Percentiles rank a stretch among this genome's conserved stretches.
Evolutionary conservation across 2,797 vertebrate species (phyloP).

Genomic region (Protosalanx chinensis): DNA sequence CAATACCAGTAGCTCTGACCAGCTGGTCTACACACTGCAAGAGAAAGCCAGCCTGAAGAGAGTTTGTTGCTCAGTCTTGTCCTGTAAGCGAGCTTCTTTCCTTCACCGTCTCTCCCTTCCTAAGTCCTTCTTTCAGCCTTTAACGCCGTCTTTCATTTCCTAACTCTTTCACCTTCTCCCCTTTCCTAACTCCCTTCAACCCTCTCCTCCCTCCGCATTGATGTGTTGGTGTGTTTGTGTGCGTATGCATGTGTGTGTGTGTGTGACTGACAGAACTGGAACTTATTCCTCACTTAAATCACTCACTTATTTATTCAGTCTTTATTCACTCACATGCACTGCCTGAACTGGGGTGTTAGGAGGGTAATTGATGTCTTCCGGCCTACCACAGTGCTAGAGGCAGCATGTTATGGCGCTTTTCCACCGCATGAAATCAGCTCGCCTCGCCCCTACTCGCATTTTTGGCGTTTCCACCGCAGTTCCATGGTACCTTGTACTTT

Average conservation of each 20-base stretch:
- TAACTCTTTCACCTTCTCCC: neutral
- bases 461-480: too few relatives aligned
- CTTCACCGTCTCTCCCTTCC: neutral
- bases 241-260: neutral
- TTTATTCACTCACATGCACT: neutral
- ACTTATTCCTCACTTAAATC: neutral
- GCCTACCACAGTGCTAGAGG: conserved; percentile 14
- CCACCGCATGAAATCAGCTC: too few relatives aligned
- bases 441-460: too few relatives aligned
- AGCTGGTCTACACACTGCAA: neutral
- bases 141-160: neutral
- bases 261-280: neutral
- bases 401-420: too few relatives aligned
- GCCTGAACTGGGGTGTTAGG: conserved; percentile 8
- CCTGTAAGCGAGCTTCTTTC: neutral
- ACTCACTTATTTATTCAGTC: neutral
- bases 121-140: neutral
- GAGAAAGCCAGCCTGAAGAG: neutral
- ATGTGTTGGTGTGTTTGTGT: neutral
- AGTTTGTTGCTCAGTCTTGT: neutral
- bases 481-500: too few relatives aligned
- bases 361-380: conserved; percentile 49
- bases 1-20: neutral
- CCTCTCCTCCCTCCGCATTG: neutral
- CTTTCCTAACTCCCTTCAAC: neutral